Evolutionary conservation across 64 coral and sea anemone species (phyloP), one percentile per base, ranked within the genome.

Genomic region (Porites lutea): DNA sequence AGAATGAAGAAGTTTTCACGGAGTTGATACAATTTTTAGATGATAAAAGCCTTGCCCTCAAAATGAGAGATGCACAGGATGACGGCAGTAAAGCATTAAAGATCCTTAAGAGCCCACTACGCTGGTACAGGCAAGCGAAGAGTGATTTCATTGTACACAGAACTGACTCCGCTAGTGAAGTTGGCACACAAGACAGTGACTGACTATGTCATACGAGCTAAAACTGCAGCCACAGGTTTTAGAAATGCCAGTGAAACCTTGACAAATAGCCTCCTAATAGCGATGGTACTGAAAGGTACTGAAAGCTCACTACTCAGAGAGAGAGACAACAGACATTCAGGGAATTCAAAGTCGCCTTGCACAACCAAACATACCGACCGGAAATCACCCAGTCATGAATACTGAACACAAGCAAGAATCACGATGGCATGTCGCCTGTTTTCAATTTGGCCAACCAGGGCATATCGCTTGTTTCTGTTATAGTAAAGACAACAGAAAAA

Each of bases 381-480:
- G 13, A 18, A 66, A 67, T n/a, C 27, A 37, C 27, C 1, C 52
- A 77, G 51, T 23, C 21, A 73, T 70, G 64, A 87, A 71, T 8
- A 71, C 83, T 8, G 63, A 87, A 86, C 62, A 86, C 37, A 71
- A 37, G 43, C 58, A 72, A 16, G 84, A 87, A 87, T 66, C 64
- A 13, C 49, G 71, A 19, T 21, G 60, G 46, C 16, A 64, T 5
- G 43, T 72, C 64, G 20, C 53, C 71, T 77, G 27, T 37, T 37
- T 37, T n/a, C n/a, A n/a, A n/a, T n/a, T n/a, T n/a, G n/a, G 27
- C 27, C 27, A 37, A 37, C 87, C 74, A 68, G 88, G 88, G 59
- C 88, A 90, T 58, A 66, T 90, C 12, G 76, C 74, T 80, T 74
- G 58, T 43, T 61, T 64, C 62, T 90, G 88, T 70, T 37, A 6